Conservation (phyloP, 2,888 invertebrate genomes). For the Pterostichus madidus region DNA sequence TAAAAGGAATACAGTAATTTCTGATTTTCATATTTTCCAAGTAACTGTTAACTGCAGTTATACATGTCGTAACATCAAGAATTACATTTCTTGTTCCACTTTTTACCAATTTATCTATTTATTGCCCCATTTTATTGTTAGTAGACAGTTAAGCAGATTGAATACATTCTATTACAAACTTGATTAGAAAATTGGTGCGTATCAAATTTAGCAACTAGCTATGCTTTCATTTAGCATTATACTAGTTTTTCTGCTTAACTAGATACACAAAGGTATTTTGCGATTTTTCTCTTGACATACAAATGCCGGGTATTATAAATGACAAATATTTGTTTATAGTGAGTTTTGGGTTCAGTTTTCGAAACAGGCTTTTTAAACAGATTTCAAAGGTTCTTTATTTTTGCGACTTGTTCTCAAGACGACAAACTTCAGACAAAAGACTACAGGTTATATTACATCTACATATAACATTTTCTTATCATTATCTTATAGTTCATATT, state of each 20-base stretch:
- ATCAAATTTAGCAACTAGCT: constrained; percentile 6
- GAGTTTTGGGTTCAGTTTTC: too few relatives aligned
- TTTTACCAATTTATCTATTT: neutral
- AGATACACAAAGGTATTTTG: neutral
- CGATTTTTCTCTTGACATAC: neutral
- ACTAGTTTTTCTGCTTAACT: neutral
- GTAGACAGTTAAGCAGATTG: neutral
- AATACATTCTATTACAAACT: neutral
- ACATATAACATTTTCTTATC: too few relatives aligned
- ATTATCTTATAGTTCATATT: too few relatives aligned
- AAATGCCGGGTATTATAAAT: too few relatives aligned
- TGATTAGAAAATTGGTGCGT: constrained; percentile 8
- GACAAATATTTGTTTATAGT: too few relatives aligned
- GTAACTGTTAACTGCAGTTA: neutral
- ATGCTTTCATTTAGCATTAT: neutral
- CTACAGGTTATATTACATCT: too few relatives aligned
- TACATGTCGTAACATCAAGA: neutral
- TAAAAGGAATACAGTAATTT: neutral
- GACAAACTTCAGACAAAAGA: too few relatives aligned
- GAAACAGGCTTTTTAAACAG: too few relatives aligned
- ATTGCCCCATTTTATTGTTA: constrained; percentile 1
- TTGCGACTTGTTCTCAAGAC: too few relatives aligned
- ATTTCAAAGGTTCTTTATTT: too few relatives aligned
- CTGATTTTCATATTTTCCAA: neutral
- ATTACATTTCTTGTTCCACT: neutral